Percentiles rank a stretch among this genome's conserved stretches.
These are phyloP conservation scores for Odontocerum albicorne DNA, from an alignment of 2,888 invertebrate genomes.

Conservation along the genomic window DNA sequence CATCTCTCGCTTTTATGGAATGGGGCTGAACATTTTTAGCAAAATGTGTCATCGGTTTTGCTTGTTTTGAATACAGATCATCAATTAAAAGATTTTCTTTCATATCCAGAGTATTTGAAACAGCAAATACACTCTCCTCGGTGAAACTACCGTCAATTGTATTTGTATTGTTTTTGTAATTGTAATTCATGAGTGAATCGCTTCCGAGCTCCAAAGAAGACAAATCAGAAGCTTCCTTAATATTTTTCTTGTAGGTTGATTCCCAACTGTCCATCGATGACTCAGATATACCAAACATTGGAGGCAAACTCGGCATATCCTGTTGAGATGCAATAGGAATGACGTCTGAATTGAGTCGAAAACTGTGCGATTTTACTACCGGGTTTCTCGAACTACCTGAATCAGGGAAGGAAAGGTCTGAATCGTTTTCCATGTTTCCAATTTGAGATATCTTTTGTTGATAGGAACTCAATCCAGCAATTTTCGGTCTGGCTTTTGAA, in stretches of 20 bases:
- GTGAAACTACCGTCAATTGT: conserved; percentile 18
- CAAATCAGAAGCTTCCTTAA: conserved; percentile 37
- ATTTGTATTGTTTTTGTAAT: conserved; percentile 20
- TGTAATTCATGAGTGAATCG: conserved; percentile 32
- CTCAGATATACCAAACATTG: conserved; percentile 56
- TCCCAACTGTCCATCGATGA: conserved; percentile 57
- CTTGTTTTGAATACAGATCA: conserved; percentile 21
- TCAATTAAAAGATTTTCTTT: conserved; percentile 24
- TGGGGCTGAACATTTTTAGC: conserved; percentile 24
- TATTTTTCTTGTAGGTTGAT: conserved; percentile 53
- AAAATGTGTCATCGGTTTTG: conserved; percentile 25
- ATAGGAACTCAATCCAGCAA: conserved; percentile 55
- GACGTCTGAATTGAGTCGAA: conserved; percentile 61
- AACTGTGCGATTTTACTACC: conserved; percentile 73
- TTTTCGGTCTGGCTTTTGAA: conserved; percentile 44
- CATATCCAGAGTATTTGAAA: conserved; percentile 21
- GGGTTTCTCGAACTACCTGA: conserved; percentile 54
- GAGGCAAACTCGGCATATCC: conserved; percentile 57
- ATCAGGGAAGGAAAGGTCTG: conserved; percentile 39
- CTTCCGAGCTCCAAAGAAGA: conserved; percentile 31
- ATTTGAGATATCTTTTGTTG: conserved; percentile 57
- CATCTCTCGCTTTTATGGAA: conserved; percentile 37
- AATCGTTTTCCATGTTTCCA: conserved; percentile 40
- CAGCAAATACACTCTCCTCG: conserved; percentile 28
- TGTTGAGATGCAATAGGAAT: conserved; percentile 51